phyloP scores from a whole-genome alignment of 2,888 invertebrate genomes.

The Spodoptera exigua region DNA sequence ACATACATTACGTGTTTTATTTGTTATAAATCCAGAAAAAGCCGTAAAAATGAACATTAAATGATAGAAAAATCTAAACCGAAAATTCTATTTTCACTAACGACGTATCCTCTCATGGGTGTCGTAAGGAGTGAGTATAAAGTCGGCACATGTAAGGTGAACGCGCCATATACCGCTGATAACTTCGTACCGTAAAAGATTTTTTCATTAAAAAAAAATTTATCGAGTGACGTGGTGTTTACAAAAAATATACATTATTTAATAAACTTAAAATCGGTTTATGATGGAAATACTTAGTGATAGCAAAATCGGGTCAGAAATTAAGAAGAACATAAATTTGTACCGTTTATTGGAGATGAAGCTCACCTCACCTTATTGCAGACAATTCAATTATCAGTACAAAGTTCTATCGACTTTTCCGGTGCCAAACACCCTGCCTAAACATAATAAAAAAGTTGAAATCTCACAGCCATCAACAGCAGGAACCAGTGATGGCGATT shows the following conservation, averaged over 20 bases:
- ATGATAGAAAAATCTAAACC: constrained; percentile 44
- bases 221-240: background rate
- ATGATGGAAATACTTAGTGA: too few species aligned
- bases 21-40: constrained; percentile 38
- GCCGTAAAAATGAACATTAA: constrained; percentile 48
- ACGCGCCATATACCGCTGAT: constrained; percentile 11
- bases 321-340: too few species aligned
- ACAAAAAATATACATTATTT: background rate
- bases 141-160: constrained; percentile 4
- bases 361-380: too few species aligned
- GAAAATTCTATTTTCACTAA: constrained; percentile 45
- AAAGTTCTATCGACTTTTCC: too few species aligned
- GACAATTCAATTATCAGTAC: too few species aligned
- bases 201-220: constrained; percentile 4
- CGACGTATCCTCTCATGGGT: constrained; percentile 31
- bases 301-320: too few species aligned
- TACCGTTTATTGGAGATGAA: too few species aligned
- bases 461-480: too few species aligned
- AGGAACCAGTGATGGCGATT: too few species aligned
- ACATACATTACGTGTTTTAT: constrained; percentile 37
- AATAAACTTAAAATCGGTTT: too few species aligned
- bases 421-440: too few species aligned
- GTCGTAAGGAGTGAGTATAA: constrained; percentile 21
- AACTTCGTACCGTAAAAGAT: constrained; percentile 1
- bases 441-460: too few species aligned